These are phyloP conservation scores for Raja brachyura DNA, from an alignment of 2,113 vertebrate genomes.

Conservation along the genomic window DNA sequence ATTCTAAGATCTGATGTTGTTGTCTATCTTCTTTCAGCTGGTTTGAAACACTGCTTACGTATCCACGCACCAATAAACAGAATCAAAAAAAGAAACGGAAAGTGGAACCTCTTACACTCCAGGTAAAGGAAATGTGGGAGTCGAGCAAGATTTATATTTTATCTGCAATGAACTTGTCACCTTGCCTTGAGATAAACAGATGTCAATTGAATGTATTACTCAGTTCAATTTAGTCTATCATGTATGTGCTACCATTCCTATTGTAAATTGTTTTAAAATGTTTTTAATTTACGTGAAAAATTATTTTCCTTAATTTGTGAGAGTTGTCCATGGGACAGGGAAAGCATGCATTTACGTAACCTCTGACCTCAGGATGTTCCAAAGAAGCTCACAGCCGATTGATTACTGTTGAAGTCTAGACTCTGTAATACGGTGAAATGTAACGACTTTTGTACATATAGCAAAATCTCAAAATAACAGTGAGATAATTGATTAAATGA, in stretches of 20 bases:
- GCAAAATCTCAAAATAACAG: neutral
- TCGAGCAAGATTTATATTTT: no score
- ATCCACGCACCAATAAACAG: conserved; percentile 91
- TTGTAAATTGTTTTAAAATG: neutral
- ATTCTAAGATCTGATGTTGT: neutral
- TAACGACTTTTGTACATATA: no score
- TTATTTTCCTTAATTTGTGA: neutral
- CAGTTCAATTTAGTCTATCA: neutral
- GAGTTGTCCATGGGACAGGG: neutral
- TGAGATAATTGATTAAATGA: neutral
- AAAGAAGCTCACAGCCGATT: neutral
- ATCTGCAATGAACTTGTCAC: neutral
- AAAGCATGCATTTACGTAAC: neutral
- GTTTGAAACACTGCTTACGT: conserved; percentile 86
- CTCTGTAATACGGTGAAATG: no score
- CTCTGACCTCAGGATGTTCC: neutral
- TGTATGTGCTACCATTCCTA: neutral
- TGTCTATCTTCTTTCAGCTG: conserved; percentile 62
- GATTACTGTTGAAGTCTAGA: no score
- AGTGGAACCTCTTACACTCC: conserved; percentile 84
- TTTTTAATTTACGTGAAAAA: neutral
- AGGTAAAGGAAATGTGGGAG: conserved; percentile 62
- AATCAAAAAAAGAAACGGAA: conserved; percentile 98
- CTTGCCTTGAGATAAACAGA: no score
- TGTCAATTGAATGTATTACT: neutral